Evolutionary conservation across 2,797 vertebrate genomes (phyloP), one percentile per base, ranked within the genome.

Genomic region (Chrosomus eos): DNA sequence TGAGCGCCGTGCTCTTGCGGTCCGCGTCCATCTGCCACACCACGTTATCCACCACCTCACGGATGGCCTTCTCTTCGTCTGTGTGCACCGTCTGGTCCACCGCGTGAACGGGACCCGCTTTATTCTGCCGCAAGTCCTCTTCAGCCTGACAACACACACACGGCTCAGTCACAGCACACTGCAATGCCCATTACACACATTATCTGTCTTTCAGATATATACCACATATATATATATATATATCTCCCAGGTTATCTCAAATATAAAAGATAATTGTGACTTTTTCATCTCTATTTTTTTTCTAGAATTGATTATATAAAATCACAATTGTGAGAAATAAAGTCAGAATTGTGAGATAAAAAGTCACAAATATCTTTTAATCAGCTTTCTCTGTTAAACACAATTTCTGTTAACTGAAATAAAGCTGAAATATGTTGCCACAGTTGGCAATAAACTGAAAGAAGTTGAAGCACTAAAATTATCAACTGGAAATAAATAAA

Each of bases 11-110:
- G 16, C 96, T 98, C 93, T 99, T 99, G 89, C 98, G 95, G 93
- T 99, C 97, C n/a, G 96, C 93, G 0, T 96, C 96, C 98, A 99
- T 99, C 94, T 98, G 97, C 98, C 98, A 99, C 83, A 93, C 92
- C 70, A 99, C 97, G 0, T 95, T 97, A 85, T 98, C 97, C 26
- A 97, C 94, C 0, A 98, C 97, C 0, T 97, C 97, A 83, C 96
- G 95, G 90, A 99, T 98, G 82, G 95, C 91, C 87, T 92, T 95
- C 89, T 97, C 96, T 85, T 96, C 92, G 40, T 97, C 96, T 0
- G 96, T 97, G 19, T 93, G 96, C 0, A 95, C 95, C 0, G 93
- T 94, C 85, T 96, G 96, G 4, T 95, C 95, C n/a, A 95, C 94
- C 14, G 92, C 33, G 4, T 98, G 98, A 89, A 99, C 96, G 0